Evolutionary conservation across 2,797 vertebrate genomes (phyloP), one percentile per base, ranked within the genome.

Genomic region (Hylomyscus alleni): DNA sequence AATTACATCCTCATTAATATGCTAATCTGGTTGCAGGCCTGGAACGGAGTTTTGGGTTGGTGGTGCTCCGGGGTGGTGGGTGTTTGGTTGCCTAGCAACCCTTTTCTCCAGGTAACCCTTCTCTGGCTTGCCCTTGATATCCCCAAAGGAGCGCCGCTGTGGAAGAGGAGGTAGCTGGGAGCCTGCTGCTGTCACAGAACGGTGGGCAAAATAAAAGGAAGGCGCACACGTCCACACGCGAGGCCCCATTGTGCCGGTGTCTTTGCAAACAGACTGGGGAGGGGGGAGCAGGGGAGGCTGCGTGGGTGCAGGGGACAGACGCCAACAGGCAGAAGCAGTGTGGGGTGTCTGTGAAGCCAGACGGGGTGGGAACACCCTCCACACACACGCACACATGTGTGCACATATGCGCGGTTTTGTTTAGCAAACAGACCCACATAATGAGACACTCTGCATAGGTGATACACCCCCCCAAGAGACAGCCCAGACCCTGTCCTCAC

Each of bases 1-100:
- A 99, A 99, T 99, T 99, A 99, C 98, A 99, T 98, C 98, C 99
- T 99, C 98, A 99, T 99, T 99, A 99, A 99, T 99, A 99, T 99
- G 99, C 99, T 99, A 99, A 99, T 99, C 98, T 99, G 98, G 98
- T 99, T 98, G 98, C 98, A 99, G 98, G 98, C 98, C 98, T 99
- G 98, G 98, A 99, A 98, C 98, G 98, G 97, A 98, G 98, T 98
- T 98, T 99, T 98, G 98, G 98, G 98, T 98, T 98, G 98, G 98
- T 98, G 98, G 98, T 98, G 98, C 98, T 98, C 78, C 60, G 98
- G 98, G 98, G 97, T 97, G 98, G 98, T 96, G 96, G 98, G 98
- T 98, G 98, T 97, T 98, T 62, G 80, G 99, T 99, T 98, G 98
- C 99, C 94, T 98, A 98, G 99, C 98, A 99, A 99, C 99, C 98